Evolutionary conservation across 2,888 invertebrate species (phyloP).

Genomic region (Plebejus anna): DNA sequence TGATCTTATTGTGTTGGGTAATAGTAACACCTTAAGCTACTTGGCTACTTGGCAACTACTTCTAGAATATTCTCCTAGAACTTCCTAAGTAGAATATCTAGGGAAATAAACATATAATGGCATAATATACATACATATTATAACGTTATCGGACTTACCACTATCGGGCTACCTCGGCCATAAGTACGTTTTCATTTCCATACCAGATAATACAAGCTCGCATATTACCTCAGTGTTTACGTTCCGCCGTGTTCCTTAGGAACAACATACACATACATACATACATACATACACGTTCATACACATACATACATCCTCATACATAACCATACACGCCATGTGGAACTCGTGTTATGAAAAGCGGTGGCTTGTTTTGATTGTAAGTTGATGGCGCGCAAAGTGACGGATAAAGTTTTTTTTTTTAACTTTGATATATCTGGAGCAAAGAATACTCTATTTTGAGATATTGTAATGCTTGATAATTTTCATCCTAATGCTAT

Average conservation of each 20-base stretch:
- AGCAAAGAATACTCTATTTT: too few species aligned
- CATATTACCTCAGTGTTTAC: constrained; percentile 14
- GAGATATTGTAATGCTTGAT: too few species aligned
- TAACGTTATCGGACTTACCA: constrained; percentile 31
- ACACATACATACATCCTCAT: background rate
- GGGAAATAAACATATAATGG: background rate
- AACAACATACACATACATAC: constrained; percentile 3
- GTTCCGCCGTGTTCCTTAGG: constrained; percentile 10
- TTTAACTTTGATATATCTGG: too few species aligned
- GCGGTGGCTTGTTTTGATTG: constrained; percentile 9
- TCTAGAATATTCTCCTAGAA: background rate
- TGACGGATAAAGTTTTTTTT: background rate
- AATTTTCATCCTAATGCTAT: too few species aligned
- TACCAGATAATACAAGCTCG: constrained; percentile 35
- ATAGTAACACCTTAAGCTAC: too few species aligned
- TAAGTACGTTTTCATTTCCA: constrained; percentile 38
- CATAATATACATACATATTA: constrained; percentile 10
- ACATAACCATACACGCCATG: constrained; percentile 11
- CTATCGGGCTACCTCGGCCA: constrained; percentile 35
- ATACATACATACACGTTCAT: background rate
- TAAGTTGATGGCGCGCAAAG: background rate
- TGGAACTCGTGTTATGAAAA: background rate
- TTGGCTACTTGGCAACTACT: background rate
- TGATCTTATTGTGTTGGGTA: too few species aligned
- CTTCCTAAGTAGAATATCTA: background rate